These are phyloP conservation scores for Apeltes quadracus DNA, from an alignment of 2,113 vertebrate species.

Conservation along the genomic window DNA sequence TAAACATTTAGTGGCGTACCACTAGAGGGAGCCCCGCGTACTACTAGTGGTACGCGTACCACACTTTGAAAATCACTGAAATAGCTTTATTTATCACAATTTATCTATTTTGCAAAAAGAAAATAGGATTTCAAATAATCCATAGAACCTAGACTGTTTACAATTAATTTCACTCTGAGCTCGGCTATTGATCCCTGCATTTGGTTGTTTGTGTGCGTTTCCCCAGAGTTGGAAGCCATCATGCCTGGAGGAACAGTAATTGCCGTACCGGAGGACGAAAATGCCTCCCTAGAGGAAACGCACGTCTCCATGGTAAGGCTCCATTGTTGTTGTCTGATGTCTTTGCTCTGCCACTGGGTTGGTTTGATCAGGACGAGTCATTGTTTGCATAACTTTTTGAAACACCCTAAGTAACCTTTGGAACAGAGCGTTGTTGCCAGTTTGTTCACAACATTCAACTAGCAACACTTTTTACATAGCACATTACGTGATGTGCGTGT, in stretches of 20 bases:
- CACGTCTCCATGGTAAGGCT: conserved; percentile 53
- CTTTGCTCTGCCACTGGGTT: neutral
- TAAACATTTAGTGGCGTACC: no score
- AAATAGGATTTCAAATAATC: neutral
- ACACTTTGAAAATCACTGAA: no score
- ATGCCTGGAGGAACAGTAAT: conserved; percentile 40
- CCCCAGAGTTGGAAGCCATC: conserved; percentile 57
- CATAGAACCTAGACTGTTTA: conserved; percentile 12
- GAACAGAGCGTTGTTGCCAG: neutral
- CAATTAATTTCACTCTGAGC: conserved; percentile 13
- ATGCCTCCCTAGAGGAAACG: conserved; percentile 33
- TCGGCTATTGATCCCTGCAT: conserved; percentile 33
- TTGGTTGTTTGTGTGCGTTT: conserved; percentile 46
- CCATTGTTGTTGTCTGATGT: conserved; percentile 1
- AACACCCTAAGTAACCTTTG: conserved; percentile 25
- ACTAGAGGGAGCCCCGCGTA: no score
- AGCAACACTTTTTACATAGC: no score
- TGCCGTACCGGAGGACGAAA: conserved; percentile 41
- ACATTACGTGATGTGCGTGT: neutral
- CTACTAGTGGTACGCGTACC: no score
- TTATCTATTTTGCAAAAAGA: no score
- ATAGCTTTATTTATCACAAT: no score
- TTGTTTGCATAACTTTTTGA: conserved; percentile 27
- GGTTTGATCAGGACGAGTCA: conserved; percentile 31
- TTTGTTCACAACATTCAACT: neutral